Evolutionary conservation across 2,888 invertebrate genomes (phyloP).

Genomic region (Plutella xylostella): DNA sequence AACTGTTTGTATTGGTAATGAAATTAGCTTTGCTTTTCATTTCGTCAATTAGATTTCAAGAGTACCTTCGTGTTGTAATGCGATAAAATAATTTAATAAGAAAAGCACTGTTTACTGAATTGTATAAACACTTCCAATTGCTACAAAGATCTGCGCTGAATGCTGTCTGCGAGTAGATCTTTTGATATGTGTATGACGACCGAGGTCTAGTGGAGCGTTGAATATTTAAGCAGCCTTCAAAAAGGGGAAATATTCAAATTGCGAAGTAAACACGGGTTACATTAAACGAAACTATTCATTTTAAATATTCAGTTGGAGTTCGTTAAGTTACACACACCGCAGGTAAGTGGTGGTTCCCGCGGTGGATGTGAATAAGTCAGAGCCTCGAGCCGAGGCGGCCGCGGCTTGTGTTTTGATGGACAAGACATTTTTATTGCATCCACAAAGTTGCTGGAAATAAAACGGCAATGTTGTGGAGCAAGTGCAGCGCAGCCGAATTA

Average conservation of each 20-base stretch:
- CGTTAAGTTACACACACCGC: constrained; percentile 66
- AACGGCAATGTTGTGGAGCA: too few species aligned
- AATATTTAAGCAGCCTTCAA: too few species aligned
- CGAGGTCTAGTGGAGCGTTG: too few species aligned
- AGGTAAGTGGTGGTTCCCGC: constrained; percentile 50
- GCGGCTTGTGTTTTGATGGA: background rate
- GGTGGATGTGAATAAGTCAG: constrained; percentile 55
- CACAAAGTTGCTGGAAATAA: too few species aligned
- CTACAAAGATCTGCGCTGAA: too few species aligned
- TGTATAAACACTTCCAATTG: too few species aligned
- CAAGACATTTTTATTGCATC: constrained; percentile 4
- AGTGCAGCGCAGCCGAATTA: too few species aligned
- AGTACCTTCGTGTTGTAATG: background rate
- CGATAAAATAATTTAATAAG: too few species aligned
- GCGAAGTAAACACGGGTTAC: constrained; percentile 54
- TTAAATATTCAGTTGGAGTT: constrained; percentile 64
- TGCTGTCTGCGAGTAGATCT: too few species aligned
- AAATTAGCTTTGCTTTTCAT: constrained; percentile 53
- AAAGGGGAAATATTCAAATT: too few species aligned
- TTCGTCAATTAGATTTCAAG: constrained; percentile 4
- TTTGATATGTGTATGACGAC: too few species aligned
- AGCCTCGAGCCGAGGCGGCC: constrained; percentile 19
- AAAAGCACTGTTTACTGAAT: too few species aligned
- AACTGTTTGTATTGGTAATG: constrained; percentile 59
- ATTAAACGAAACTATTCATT: constrained; percentile 59